Conservation (phyloP, 2,797 vertebrate species). For the Rhabdophis nuchalis region DNA sequence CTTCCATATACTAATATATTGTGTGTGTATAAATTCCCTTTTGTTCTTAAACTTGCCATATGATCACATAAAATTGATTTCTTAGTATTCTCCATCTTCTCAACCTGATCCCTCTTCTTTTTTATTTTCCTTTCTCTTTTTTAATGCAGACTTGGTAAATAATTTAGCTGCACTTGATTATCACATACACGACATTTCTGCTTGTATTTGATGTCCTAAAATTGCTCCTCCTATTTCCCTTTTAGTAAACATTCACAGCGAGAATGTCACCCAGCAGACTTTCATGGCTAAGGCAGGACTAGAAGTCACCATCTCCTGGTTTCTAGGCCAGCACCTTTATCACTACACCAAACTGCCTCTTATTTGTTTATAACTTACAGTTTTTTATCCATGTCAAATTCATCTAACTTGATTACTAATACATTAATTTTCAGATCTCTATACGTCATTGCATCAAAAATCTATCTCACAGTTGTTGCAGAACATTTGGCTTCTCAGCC, state of each 20-base stretch:
- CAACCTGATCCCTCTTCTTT: not conserved
- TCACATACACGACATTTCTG: not conserved
- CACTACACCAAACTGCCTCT: not conserved
- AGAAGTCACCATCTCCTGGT: not conserved
- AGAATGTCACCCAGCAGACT: not conserved
- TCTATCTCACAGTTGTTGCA: not conserved
- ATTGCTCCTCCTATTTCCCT: not conserved
- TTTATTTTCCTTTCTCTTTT: not conserved
- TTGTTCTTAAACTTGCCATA: not conserved
- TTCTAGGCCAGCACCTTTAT: not conserved
- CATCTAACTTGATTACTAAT: not conserved
- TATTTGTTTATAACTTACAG: not conserved
- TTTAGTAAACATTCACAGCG: not conserved
- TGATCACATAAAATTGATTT: not conserved
- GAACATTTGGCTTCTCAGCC: not conserved
- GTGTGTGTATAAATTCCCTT: not conserved
- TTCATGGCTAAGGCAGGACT: not conserved
- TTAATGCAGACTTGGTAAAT: not conserved
- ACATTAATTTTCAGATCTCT: not conserved
- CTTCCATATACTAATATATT: not conserved
- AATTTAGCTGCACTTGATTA: not conserved
- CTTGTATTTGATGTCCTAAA: not conserved
- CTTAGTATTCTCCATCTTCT: not conserved
- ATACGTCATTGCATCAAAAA: not conserved
- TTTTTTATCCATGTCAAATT: not conserved